These are phyloP conservation scores for Aratinga solstitialis DNA, from an alignment of 2,797 vertebrate genomes.

Conservation along the genomic window DNA sequence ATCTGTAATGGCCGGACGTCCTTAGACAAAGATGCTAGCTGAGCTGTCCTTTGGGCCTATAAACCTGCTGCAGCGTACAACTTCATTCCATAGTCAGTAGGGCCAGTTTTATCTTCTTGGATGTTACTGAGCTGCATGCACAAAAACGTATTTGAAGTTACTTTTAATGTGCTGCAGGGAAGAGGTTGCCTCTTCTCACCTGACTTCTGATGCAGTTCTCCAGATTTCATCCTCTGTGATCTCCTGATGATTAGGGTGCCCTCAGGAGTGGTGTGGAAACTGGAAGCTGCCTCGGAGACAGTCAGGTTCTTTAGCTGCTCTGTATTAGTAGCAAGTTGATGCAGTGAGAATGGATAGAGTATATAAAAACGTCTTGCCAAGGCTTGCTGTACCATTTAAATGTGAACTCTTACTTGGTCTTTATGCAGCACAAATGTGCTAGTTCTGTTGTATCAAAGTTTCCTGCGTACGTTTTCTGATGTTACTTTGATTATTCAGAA, in stretches of 20 bases:
- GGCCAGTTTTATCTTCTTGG: not conserved
- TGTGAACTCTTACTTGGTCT: not conserved
- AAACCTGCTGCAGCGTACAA: not conserved
- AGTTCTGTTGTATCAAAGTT: not conserved
- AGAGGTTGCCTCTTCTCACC: not conserved
- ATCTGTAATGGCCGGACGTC: not conserved
- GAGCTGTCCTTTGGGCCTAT: not conserved
- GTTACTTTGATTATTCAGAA: not conserved
- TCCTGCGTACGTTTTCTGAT: rapidly evolving
- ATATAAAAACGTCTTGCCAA: not conserved
- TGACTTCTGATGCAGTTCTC: not conserved
- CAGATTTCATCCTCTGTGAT: not conserved
- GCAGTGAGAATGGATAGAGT: not conserved
- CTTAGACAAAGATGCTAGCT: not conserved
- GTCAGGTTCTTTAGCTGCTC: not conserved
- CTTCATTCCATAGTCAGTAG: not conserved
- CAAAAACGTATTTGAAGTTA: not conserved
- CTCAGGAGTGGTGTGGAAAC: not conserved
- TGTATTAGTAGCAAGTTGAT: not conserved
- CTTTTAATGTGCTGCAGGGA: not conserved
- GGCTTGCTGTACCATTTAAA: not conserved
- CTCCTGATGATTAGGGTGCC: not conserved
- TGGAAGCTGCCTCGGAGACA: not conserved
- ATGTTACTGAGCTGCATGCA: not conserved
- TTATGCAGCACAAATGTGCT: not conserved